Evolutionary conservation across 2,113 vertebrate genomes (phyloP), one percentile per base, ranked within the genome.

Genomic region (Brachionichthys hirsutus): DNA sequence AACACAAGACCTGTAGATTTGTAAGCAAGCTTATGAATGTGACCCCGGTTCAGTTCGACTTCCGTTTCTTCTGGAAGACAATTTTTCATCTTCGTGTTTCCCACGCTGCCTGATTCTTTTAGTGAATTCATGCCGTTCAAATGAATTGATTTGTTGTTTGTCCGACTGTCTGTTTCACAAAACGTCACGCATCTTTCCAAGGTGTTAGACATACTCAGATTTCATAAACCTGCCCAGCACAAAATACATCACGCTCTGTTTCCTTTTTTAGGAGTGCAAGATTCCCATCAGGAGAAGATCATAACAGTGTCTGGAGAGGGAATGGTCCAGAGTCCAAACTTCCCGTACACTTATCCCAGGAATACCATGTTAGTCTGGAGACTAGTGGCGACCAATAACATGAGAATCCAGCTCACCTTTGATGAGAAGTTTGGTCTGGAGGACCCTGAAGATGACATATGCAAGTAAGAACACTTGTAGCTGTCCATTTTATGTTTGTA

Each of bases 391-490:
- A 77, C 85, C 40, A 87, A 89, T 79, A 92, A 94, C 47, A 91
- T 93, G 64, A 92, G 92, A 91, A 98, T 99, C 89, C 95, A 95
- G 49, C 91, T 99, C 73, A 94, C 89, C 63, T 99, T 99, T 76
- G 97, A 99, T 83, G 92, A 95, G 63, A 88, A 90, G 43, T 99
- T 99, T 85, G 97, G 97, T 70, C 92, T 99, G 69, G 97, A 99
- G 86, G 97, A 99, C 78, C 93, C 97, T 14, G 97, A 99, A 89
- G 94, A 95, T 57, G 95, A 93, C 45, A 92, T 95, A 81, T 99
- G 97, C 97, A 99, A 98, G 97, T 99, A 94, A 94, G 96, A 16
- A 19, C 44, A 44, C 43, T 30, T 30, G 24, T 30, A 30, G 24
- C 24, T 30, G 24, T 30, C 24, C 24, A 8, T 30, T 38, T 38